phyloP scores from a whole-genome alignment of 2,797 vertebrate genomes.

The Hydrolagus colliei region DNA sequence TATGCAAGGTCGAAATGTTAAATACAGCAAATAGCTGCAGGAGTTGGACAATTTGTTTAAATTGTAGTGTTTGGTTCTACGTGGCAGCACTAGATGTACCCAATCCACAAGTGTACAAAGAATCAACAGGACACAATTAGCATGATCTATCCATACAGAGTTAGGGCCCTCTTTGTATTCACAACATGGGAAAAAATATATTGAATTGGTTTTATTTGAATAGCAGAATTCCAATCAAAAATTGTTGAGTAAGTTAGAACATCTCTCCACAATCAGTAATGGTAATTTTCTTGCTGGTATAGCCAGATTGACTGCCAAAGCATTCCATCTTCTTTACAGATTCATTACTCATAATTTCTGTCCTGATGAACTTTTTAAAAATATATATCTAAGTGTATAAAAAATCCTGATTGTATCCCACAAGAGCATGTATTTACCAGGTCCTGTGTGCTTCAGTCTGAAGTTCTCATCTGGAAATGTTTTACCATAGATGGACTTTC shows the following conservation, averaged over 20 bases:
- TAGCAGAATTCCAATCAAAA: background rate
- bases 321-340: background rate
- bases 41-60: too few species aligned
- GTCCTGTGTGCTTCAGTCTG: slow-evolving; percentile 72
- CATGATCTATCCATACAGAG: background rate
- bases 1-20: too few species aligned
- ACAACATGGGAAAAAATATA: background rate
- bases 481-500: slow-evolving; percentile 89
- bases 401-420: too few species aligned
- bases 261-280: slow-evolving; percentile 7
- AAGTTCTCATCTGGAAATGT: slow-evolving; percentile 93
- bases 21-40: too few species aligned
- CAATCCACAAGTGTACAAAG: too few species aligned
- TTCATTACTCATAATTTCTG: too few species aligned
- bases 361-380: background rate
- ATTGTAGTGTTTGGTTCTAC: too few species aligned
- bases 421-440: slow-evolving; percentile 56
- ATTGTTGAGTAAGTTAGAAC: background rate
- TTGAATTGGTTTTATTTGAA: background rate
- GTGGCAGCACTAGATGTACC: too few species aligned
- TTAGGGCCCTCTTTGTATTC: background rate
- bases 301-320: background rate
- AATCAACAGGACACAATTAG: too few species aligned
- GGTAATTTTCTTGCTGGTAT: background rate
- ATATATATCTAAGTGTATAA: background rate